phyloP scores from a whole-genome alignment of 2,888 invertebrate genomes.

The Chloroclystis v-ata region DNA sequence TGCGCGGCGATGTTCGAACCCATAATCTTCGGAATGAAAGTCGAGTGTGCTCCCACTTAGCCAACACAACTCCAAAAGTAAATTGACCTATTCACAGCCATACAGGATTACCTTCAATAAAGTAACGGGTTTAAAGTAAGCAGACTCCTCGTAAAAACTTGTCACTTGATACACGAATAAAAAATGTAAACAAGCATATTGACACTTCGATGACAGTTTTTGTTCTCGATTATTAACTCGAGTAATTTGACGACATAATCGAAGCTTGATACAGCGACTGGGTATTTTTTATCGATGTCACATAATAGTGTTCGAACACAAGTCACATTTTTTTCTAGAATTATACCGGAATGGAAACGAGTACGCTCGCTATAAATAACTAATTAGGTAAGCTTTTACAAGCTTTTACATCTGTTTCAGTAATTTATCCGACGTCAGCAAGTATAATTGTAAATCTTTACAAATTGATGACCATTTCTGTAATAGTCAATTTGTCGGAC shows the following conservation, averaged over 20 bases:
- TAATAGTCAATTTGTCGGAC: background rate
- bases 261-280: conserved; percentile 10
- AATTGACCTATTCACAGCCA: background rate
- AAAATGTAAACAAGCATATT: conserved; percentile 14
- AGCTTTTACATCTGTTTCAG: too few relatives aligned
- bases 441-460: background rate
- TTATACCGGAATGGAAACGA: too few relatives aligned
- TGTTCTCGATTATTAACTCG: conserved; percentile 14
- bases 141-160: background rate
- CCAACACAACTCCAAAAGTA: too few relatives aligned
- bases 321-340: too few relatives aligned
- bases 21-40: too few relatives aligned
- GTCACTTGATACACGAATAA: conserved; percentile 9
- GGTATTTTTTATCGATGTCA: conserved; percentile 10
- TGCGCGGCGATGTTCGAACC: too few relatives aligned
- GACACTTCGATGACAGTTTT: conserved; percentile 16
- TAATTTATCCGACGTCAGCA: too few relatives aligned
- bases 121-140: background rate
- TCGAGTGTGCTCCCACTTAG: too few relatives aligned
- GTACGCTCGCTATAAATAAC: too few relatives aligned
- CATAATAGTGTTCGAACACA: conserved; percentile 10
- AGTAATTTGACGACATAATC: conserved; percentile 21
- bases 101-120: background rate
- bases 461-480: background rate
- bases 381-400: too few relatives aligned